Percentiles rank a stretch among this genome's conserved stretches.
phyloP scores from a whole-genome alignment of 2,797 vertebrate genomes.

The Spheniscus humboldti region DNA sequence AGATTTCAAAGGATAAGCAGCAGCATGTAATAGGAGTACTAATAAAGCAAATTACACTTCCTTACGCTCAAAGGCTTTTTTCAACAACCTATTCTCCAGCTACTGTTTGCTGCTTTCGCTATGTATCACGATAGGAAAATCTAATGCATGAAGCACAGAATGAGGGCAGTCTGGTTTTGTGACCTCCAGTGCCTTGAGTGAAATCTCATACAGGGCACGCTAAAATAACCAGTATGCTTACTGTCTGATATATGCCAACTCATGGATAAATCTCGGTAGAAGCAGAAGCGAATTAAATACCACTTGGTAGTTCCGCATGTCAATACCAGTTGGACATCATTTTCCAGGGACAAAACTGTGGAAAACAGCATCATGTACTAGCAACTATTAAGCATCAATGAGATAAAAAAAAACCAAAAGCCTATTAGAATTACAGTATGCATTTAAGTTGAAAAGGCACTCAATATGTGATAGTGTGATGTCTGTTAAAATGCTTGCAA shows the following conservation, averaged over 20 bases:
- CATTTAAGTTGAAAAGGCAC: background rate
- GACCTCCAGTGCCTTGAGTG: background rate
- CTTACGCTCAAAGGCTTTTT: background rate
- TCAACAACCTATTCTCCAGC: background rate
- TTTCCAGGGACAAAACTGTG: background rate
- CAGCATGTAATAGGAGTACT: background rate
- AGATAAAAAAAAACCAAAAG: background rate
- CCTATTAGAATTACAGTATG: background rate
- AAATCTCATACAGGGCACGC: background rate
- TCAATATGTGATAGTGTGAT: background rate
- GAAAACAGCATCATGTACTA: background rate
- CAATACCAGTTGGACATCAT: background rate
- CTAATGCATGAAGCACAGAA: background rate
- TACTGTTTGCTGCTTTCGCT: background rate
- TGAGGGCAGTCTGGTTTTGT: background rate
- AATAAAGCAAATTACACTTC: background rate
- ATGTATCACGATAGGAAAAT: background rate
- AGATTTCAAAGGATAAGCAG: background rate
- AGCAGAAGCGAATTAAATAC: background rate
- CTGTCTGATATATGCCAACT: background rate
- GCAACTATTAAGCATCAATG: background rate
- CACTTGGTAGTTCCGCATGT: background rate
- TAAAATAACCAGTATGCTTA: background rate
- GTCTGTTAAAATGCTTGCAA: background rate
- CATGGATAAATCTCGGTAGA: background rate